Conservation (phyloP, 2,797 vertebrate genomes). For the Mormyrus hasselquistii region DNA sequence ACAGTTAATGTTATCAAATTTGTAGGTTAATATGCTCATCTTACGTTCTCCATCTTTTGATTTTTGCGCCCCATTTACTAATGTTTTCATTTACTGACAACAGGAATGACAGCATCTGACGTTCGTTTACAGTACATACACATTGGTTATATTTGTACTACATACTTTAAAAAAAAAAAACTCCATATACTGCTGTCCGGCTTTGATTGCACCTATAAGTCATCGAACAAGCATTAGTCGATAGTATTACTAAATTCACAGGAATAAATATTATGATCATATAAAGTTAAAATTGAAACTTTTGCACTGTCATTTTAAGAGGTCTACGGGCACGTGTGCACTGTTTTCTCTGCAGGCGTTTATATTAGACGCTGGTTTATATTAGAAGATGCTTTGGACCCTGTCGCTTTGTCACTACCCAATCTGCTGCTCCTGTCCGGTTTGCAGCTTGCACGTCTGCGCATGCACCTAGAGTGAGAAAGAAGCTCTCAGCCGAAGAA, state of each 20-base stretch:
- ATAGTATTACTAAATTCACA: not conserved
- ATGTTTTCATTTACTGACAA: not conserved
- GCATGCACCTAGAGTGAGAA: not conserved
- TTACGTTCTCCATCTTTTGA: not conserved
- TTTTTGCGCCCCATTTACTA: not conserved
- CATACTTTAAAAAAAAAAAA: not conserved
- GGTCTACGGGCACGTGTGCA: not conserved
- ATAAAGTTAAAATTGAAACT: not conserved
- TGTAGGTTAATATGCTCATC: not conserved
- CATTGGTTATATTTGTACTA: not conserved
- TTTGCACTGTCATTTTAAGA: not conserved
- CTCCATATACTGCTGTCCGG: not conserved
- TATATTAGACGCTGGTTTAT: not conserved
- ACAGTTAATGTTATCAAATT: not conserved
- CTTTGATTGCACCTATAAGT: not conserved
- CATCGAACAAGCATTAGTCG: not conserved
- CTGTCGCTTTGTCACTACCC: constrained; percentile 36
- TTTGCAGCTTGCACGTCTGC: not conserved
- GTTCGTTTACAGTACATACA: not conserved
- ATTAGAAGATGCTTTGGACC: constrained; percentile 50
- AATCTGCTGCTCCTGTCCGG: not conserved
- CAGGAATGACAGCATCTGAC: not conserved
- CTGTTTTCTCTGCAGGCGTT: not conserved
- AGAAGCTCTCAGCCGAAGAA: not conserved
- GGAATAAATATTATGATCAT: not conserved